These are phyloP conservation scores for Lathronympha strigana DNA, from an alignment of 2,888 invertebrate species.

Conservation along the genomic window DNA sequence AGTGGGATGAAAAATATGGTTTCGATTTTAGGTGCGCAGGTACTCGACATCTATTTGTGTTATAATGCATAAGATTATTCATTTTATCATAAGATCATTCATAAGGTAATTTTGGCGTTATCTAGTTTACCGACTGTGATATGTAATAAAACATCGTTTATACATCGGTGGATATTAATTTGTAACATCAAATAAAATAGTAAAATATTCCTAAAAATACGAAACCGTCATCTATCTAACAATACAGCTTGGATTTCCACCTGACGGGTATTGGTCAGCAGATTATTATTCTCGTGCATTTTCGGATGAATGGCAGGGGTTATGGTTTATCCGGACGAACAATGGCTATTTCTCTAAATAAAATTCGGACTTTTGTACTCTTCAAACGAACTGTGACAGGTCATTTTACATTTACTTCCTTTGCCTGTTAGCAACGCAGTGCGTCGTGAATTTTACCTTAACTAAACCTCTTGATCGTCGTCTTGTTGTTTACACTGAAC, in stretches of 20 bases:
- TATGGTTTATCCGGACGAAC: constrained; percentile 22
- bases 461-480: not conserved
- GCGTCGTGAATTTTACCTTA: constrained; percentile 23
- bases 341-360: constrained; percentile 28
- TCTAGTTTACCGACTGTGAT: too few relatives aligned
- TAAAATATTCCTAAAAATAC: not conserved
- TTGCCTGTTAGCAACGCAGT: not conserved
- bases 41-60: too few relatives aligned
- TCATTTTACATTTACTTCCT: constrained; percentile 4
- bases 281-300: constrained; percentile 36
- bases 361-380: constrained; percentile 28
- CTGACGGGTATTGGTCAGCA: constrained; percentile 29
- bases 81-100: too few relatives aligned
- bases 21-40: too few relatives aligned
- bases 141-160: too few relatives aligned
- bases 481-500: not conserved
- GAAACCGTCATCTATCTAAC: not conserved
- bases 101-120: too few relatives aligned
- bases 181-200: not conserved
- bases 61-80: too few relatives aligned
- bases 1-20: too few relatives aligned
- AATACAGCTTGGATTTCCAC: constrained; percentile 23
- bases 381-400: constrained; percentile 25
- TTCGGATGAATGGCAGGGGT: constrained; percentile 36
- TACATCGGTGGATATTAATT: not conserved